phyloP scores from a whole-genome alignment of 2,888 invertebrate genomes.

The Trichopoda pennipes region DNA sequence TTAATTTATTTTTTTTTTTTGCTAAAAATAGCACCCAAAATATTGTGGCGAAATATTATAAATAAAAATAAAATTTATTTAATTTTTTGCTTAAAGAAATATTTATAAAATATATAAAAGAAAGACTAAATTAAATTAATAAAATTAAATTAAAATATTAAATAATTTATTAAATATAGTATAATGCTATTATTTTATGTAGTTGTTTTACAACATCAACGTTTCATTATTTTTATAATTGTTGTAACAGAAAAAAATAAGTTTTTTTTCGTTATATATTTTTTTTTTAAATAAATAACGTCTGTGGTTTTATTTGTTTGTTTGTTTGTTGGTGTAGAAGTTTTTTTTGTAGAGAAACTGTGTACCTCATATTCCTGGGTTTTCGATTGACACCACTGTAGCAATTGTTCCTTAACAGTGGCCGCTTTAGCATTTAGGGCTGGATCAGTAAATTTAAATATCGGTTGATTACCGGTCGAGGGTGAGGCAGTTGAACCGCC shows the following conservation, averaged over 20 bases:
- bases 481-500: constrained; percentile 76
- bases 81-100: too few species aligned
- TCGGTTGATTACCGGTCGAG: constrained; percentile 83
- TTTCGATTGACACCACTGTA: constrained; percentile 98
- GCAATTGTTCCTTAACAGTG: constrained; percentile 97
- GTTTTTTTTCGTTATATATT: constrained; percentile 6
- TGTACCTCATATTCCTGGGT: constrained; percentile 98
- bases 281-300: constrained; percentile 56
- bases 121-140: too few species aligned
- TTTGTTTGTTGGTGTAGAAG: constrained; percentile 45
- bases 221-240: constrained; percentile 43
- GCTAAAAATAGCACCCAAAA: too few species aligned
- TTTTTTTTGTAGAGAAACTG: constrained; percentile 53
- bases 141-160: constrained; percentile 21
- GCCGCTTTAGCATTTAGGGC: constrained; percentile 94
- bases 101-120: too few species aligned
- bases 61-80: too few species aligned
- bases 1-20: too few species aligned
- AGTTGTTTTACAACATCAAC: constrained; percentile 61
- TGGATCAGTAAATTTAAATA: constrained; percentile 95
- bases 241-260: constrained; percentile 14
- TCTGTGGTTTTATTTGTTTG: constrained; percentile 56
- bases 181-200: constrained; percentile 54
- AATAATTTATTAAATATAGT: constrained; percentile 55
- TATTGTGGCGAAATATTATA: too few species aligned